These are phyloP conservation scores for Platichthys stellatus DNA, from an alignment of 2,113 vertebrate species.

Conservation along the genomic window DNA sequence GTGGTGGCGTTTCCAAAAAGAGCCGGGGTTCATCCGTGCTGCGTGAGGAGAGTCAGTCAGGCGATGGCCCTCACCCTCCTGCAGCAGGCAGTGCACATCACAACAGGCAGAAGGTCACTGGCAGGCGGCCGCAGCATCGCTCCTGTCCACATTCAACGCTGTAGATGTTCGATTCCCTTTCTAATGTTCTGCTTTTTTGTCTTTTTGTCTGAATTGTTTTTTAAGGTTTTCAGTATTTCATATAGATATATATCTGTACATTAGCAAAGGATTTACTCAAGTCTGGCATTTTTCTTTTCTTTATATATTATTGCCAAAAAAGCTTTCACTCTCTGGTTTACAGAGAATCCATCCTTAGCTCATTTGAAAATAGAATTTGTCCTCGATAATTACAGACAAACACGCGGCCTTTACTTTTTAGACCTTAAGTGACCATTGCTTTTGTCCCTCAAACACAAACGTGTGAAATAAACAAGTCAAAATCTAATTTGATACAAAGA, in stretches of 20 bases:
- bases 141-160: conserved; percentile 81
- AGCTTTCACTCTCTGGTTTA: conserved; percentile 48
- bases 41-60: conserved; percentile 65
- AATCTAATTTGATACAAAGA: conserved; percentile 1
- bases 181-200: conserved; percentile 38
- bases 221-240: conserved; percentile 43
- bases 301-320: conserved; percentile 29
- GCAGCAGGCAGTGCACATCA: conserved; percentile 75
- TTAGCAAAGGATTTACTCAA: conserved; percentile 71
- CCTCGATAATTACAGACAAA: conserved; percentile 1
- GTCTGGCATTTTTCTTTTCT: conserved; percentile 79
- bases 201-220: conserved; percentile 45
- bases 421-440: conserved; percentile 10
- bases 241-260: conserved; percentile 65
- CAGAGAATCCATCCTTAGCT: conserved; percentile 34
- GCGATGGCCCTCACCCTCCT: conserved; percentile 71
- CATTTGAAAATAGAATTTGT: conserved; percentile 45
- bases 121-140: conserved; percentile 59
- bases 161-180: conserved; percentile 66
- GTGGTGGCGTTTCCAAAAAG: conserved; percentile 37
- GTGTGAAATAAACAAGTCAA: conserved; percentile 9
- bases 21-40: conserved; percentile 42
- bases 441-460: conserved; percentile 6
- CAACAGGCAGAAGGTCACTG: conserved; percentile 71
- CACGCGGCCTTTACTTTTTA: neutral